Base-by-base conservation (phyloP, 23 tunicate species). In the Botrylloides violaceus region DNA sequence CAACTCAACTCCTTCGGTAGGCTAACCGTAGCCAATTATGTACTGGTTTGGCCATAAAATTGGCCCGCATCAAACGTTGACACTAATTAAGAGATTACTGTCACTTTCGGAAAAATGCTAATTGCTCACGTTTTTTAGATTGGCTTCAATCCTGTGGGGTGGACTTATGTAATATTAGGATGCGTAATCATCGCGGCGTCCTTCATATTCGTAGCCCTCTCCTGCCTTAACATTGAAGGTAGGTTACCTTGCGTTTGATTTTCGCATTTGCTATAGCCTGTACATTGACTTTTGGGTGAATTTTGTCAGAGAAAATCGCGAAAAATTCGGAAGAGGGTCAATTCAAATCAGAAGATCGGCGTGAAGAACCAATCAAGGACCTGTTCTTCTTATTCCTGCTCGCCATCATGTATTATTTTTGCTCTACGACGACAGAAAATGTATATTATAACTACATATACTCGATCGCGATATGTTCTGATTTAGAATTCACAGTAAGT, bases 351-450 rank as follows among this genome's bases (percentile, higher is more conserved):
- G 84, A 79, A 24, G 77, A 58, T 3, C 37, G 84, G 53, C 49
- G 32, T 7, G 84, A 79, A 71, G 84, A 79, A 37, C 77, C 84
- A 7, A 33, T 79, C 1, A 25, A 29, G 21, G 65, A 70, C 32
- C 60, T 79, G 0, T 72, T 65, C 65, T 49, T 55, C 19, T 71
- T 66, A 36, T 71, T 79, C 59, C 30, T 79, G 1, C 25, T 71
- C 26, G 77, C 71, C 29, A 58, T 59, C 23, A 33, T 49, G 12
- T 79, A 50, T 58, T 79, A 79, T 70, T 79, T 79, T 50, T 79
- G 78, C 36, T 48, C 49, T 21, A 61, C 71, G 4, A 33, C 68
- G 1, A 70, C 75, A 30, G 84, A 79, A 30, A 73, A 59, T 34
- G 66, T 72, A 3, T 79, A 53, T 49, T 36, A 32, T 24, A 48